Base-by-base conservation (phyloP, 2,797 vertebrate genomes). In the Holocentrus rufus region DNA sequence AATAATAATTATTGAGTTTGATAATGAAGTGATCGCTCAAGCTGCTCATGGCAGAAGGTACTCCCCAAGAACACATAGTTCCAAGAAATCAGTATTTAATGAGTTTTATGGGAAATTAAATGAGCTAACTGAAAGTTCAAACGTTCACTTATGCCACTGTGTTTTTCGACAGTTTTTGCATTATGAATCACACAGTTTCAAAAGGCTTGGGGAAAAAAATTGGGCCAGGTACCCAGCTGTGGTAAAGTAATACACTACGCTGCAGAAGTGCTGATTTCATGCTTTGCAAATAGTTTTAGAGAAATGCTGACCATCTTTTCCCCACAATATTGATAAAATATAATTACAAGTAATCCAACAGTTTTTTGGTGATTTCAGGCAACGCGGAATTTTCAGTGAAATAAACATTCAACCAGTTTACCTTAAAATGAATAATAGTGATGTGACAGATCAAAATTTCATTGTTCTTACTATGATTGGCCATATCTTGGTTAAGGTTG, bases 61-160 rank as follows among this genome's bases (percentile, higher is more conserved):
- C 11, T 7, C 10, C 4, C n/a, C 4, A 5, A 39, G 59, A 31
- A 22, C 50, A n/a, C n/a, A n/a, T n/a, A n/a, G 60, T 83, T 85
- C 70, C 82, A 58, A 74, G 53, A 81, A 84, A 67, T 20, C 6
- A 42, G 44, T 36, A 62, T 76, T 74, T 5, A 47, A 75, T 11
- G 39, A 63, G 8, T 30, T 27, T 18, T 56, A 20, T 0, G 22
- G 1, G 25, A 13, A 15, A 34, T 34, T 8, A 65, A 60, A 56
- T 55, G 1, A 7, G 17, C 1, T 22, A 39, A 52, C 30, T 71
- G 89, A 93, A 79, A 93, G 93, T 93, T 94, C 88, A 93, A 88
- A 90, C 74, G 89, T 89, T 93, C 90, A 92, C 15, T 39, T 11
- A 23, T 81, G 56, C 86, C 87, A 77, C 79, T 73, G 72, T 66